A percentile compares a stretch with the other conserved stretches of the same genome.
These are phyloP conservation scores for Branchellion lobata DNA, from an alignment of 2,888 invertebrate genomes.

Conservation along the genomic window DNA sequence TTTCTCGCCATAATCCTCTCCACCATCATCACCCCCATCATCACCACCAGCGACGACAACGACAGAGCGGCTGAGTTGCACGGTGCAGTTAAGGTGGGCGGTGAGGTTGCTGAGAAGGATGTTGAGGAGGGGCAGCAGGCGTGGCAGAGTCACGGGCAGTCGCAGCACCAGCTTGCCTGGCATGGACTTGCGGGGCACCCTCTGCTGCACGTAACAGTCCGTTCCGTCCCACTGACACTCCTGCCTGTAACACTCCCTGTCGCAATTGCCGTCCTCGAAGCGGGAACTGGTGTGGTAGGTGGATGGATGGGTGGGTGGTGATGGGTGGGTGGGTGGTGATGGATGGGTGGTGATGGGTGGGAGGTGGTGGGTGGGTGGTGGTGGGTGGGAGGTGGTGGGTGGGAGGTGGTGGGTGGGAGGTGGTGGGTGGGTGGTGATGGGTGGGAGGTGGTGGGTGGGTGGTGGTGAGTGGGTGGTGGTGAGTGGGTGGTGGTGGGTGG, in stretches of 20 bases:
- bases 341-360: too few species aligned
- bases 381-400: too few species aligned
- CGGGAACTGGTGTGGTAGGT: constrained; percentile 86
- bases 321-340: too few species aligned
- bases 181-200: neutral
- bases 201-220: constrained; percentile 69
- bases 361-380: too few species aligned
- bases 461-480: too few species aligned
- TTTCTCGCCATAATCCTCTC: neutral
- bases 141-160: neutral
- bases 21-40: neutral
- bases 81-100: neutral
- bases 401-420: too few species aligned
- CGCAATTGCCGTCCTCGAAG: constrained; percentile 89
- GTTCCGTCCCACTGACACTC: constrained; percentile 98
- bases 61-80: neutral
- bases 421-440: too few species aligned
- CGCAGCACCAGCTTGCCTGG: constrained; percentile 8
- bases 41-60: neutral
- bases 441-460: too few species aligned
- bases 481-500: too few species aligned
- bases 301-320: constrained; percentile 73
- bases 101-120: neutral
- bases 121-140: neutral
- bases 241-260: constrained; percentile 90